A percentile compares a stretch with the other conserved stretches of the same genome.
Conservation (phyloP, 2,797 vertebrate species). For the Danio albolineatus region DNA sequence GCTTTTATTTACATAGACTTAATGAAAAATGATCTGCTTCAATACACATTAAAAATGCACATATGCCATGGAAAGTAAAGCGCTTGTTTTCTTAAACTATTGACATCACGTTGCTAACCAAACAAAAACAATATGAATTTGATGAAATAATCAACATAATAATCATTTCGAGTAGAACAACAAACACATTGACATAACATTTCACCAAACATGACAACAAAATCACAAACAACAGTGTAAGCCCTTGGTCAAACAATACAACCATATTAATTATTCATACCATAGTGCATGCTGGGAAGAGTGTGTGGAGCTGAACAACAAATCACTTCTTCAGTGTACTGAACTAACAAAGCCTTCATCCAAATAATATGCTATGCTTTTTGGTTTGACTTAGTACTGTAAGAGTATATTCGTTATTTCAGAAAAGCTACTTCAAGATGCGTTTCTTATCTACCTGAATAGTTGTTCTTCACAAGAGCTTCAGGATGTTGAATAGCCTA, state of each 20-base stretch:
- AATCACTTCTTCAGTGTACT: neutral
- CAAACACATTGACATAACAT: neutral
- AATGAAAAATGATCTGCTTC: neutral
- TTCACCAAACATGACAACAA: conserved; percentile 3
- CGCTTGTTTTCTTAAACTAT: conserved; percentile 1
- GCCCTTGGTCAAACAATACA: conserved; percentile 15
- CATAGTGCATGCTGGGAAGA: neutral
- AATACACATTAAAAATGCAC: neutral
- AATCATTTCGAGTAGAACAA: neutral
- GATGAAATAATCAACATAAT: neutral
- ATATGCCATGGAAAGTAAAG: neutral
- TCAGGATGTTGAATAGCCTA: neutral
- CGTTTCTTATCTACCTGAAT: conserved; percentile 1
- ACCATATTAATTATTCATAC: conserved; percentile 5
- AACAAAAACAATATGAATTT: neutral
- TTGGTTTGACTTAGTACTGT: neutral
- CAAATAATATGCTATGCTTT: neutral
- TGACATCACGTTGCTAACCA: neutral
- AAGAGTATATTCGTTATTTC: neutral
- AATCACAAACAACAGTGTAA: conserved; percentile 17
- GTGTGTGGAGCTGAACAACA: neutral
- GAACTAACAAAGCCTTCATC: conserved; percentile 22
- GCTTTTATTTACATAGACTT: neutral
- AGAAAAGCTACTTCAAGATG: neutral
- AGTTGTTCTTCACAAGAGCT: neutral